These are phyloP conservation scores for Casuarius casuarius DNA, from an alignment of 2,113 vertebrate species.

Conservation along the genomic window DNA sequence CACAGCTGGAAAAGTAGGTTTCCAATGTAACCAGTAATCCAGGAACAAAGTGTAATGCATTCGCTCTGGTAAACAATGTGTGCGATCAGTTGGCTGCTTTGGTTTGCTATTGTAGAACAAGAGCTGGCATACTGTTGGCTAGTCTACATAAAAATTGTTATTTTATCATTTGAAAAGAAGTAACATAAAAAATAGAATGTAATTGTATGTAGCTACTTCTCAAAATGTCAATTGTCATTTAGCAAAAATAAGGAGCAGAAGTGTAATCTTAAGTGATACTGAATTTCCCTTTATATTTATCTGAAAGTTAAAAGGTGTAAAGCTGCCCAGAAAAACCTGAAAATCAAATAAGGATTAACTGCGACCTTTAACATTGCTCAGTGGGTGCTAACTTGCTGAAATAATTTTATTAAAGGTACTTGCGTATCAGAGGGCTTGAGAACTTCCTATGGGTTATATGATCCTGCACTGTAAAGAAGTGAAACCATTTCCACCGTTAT, in stretches of 20 bases:
- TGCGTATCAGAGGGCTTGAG: neutral
- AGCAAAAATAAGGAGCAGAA: neutral
- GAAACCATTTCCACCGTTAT: neutral
- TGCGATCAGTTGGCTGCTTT: neutral
- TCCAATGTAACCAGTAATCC: neutral
- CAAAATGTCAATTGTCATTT: neutral
- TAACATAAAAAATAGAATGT: neutral
- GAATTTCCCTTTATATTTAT: neutral
- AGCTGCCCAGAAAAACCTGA: neutral
- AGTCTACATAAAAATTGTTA: neutral
- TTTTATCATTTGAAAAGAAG: neutral
- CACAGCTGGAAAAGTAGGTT: constrained; percentile 82
- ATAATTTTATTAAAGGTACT: neutral
- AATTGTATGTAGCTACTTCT: neutral
- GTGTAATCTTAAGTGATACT: neutral
- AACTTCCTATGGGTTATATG: neutral
- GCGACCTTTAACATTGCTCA: neutral
- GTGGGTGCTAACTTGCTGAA: neutral
- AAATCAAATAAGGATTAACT: neutral
- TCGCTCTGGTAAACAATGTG: neutral
- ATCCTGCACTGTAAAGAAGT: neutral
- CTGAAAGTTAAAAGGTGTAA: neutral
- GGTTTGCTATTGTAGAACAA: neutral
- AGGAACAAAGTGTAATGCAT: neutral
- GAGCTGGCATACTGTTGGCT: neutral